Percentiles rank a stretch among this genome's conserved stretches.
Evolutionary conservation across 2,797 vertebrate species (phyloP).

Genomic region (Otus scops): DNA sequence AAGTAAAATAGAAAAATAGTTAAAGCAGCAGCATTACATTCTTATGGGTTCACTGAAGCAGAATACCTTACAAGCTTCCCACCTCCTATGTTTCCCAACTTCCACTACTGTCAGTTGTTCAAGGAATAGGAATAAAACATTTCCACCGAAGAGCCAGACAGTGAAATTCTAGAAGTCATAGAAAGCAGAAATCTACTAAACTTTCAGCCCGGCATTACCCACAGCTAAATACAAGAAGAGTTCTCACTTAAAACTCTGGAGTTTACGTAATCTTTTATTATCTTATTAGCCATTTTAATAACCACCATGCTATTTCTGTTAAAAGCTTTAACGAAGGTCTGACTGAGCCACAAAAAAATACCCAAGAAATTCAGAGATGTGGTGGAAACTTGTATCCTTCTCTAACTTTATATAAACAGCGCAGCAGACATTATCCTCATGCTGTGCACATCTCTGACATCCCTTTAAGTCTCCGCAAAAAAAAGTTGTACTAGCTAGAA

Average conservation of each 20-base stretch:
- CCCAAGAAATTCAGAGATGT: neutral
- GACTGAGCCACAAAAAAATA: neutral
- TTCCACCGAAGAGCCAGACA: constrained; percentile 27
- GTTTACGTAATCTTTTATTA: neutral
- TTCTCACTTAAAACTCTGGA: neutral
- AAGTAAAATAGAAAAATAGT: neutral
- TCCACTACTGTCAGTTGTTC: constrained; percentile 13
- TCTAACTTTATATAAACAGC: neutral
- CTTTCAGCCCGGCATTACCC: neutral
- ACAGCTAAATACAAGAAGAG: neutral
- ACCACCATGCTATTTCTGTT: neutral
- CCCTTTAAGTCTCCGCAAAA: neutral
- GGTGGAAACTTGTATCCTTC: neutral
- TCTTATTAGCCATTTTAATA: neutral
- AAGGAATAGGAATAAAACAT: constrained; percentile 19
- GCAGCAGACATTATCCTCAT: accelerated
- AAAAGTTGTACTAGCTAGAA: neutral
- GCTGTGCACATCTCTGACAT: neutral
- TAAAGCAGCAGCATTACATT: neutral
- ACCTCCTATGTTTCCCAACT: neutral
- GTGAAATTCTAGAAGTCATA: constrained; percentile 3
- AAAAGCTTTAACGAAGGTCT: neutral
- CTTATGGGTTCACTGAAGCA: neutral
- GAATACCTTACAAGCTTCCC: constrained; percentile 8
- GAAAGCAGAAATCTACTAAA: constrained; percentile 16